Base-by-base conservation (phyloP, 2,113 vertebrate genomes). In the Paradoxurus hermaphroditus region DNA sequence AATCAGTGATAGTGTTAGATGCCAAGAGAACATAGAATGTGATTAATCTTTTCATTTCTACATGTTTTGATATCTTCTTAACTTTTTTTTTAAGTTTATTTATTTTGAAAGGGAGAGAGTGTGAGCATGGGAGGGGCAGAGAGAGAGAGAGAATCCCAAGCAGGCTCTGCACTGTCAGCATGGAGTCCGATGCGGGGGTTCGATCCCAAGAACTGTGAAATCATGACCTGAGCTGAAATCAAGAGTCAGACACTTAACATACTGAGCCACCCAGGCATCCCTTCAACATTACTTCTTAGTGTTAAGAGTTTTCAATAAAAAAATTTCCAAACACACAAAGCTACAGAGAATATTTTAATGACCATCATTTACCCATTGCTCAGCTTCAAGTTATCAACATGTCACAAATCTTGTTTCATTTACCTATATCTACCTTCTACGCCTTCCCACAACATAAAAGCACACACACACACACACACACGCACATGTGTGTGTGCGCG, bases 41-140 rank as follows among this genome's bases (percentile, higher is more conserved):
- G 86, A 91, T 95, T 44, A 49, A 36, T 83, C 51, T 91, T 75
- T 82, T 91, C 44, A 84, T 94, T 96, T 83, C 36, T 83, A 44
- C 21, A 36, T 36, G 46, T 65, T 94, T 82, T 53, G 3, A 29
- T 92, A 14, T 77, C 11, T 8, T 39, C n/a, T 67, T 59, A 93
- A 77, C 39, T 34, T 51, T 51, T 59, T 59, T 10, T 3, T 1
- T 23, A 21, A 23, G 21, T 59, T 59, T 59, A 56, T 56, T 56
- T 56, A 59, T 59, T 59, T 59, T 59, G 56, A 59, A 21, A 59
- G 56, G 23, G 56, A 59, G 56, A 56, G 56, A 23, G 21, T 19
- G 19, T 59, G 56, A 59, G 56, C 56, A 59, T 23, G 21, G 56
- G 21, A 59, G 21, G 56, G 7, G 21, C 56, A 59, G 21, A 59